Evolutionary conservation across 37 sponge, comb jelly and placozoan species (phyloP), one percentile per base, ranked within the genome.

Genomic region (Lycopodina hypogea): DNA sequence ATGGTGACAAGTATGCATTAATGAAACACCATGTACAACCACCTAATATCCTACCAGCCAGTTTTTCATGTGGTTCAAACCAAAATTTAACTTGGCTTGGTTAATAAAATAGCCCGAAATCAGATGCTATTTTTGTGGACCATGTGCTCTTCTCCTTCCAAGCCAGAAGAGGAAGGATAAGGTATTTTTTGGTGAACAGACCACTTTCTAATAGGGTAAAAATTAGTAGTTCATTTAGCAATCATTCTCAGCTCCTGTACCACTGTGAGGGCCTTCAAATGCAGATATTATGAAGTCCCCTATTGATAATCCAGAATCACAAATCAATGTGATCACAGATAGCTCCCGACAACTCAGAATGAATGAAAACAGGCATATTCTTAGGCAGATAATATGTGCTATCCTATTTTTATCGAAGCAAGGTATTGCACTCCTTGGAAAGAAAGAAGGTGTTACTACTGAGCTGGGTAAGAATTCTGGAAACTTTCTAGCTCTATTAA

Each of bases 201-300:
- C 81, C 87, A 42, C 80, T 76, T 75, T 75, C 87, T 26, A 75
- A 87, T 28, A 81, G 87, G 87, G 87, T 75, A 32, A 87, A 87
- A 52, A 35, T 87, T 42, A 87, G 87, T 56, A 71, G 75, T 68
- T 34, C 40, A 19, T 56, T 87, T 23, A 75, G 24, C 28, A 87
- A 32, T 23, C 87, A 87, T 61, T 80, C 87, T n/a, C 70, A 57
- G 19, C 64, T 35, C 60, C 32, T 36, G 45, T 81, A 87, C 37
- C 87, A 87, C 30, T 76, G 77, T 41, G 76, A 87, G 18, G 72
- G 75, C 24, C 28, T 85, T 45, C 79, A 78, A 59, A 70, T 48
- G 81, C 87, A 39, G 81, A 87, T 76, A 53, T 81, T 60, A 34
- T 87, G 70, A 87, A 87, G 26, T 42, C 32, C 21, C 38, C 77